Evolutionary conservation across 2,113 vertebrate genomes (phyloP), one percentile per base, ranked within the genome.

Genomic region (Neolamprologus sp.): DNA sequence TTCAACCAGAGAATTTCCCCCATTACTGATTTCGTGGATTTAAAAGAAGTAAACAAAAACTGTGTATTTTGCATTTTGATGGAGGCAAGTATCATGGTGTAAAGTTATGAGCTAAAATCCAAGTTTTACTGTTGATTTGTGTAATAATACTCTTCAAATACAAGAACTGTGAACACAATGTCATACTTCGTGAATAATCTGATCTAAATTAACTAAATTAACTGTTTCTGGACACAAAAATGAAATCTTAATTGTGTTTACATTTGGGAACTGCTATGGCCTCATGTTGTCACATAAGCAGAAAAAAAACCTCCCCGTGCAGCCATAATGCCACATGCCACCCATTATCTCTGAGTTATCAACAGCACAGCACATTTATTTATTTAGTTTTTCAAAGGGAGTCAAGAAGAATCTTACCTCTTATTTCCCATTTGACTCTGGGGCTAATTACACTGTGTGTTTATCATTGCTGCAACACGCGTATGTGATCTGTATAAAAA

Each of bases 361-460:
- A 51, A 30, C 45, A 78, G 28, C 45, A 49, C 26, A 40, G 26
- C n/a, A 9, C 12, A 19, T 17, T 47, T 19, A 3, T 83, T 23
- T 21, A 21, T 88, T 68, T 81, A 7, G 81, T 55, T 33, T 45
- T 23, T 58, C n/a, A 83, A 84, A 55, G 7, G 40, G 51, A 88
- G 35, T 90, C 92, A 89, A 91, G 93, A 90, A 94, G 68, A 71
- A 89, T 88, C 83, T 54, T 84, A 90, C 82, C 86, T 87, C 87
- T 95, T 93, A 95, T 95, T 95, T 94, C 92, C 93, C 94, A 89
- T 82, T 88, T 83, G 93, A 83, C 90, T n/a, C 3, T 4, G 54
- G 83, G 80, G 87, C 82, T 94, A 92, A 95, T 95, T 93, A 92
- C 45, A 51, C 45, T 9, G 45, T 51, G 84, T 90, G 90, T 89